Base-by-base conservation (phyloP, 2,888 invertebrate species). In the Hypselothyrea guttata region DNA sequence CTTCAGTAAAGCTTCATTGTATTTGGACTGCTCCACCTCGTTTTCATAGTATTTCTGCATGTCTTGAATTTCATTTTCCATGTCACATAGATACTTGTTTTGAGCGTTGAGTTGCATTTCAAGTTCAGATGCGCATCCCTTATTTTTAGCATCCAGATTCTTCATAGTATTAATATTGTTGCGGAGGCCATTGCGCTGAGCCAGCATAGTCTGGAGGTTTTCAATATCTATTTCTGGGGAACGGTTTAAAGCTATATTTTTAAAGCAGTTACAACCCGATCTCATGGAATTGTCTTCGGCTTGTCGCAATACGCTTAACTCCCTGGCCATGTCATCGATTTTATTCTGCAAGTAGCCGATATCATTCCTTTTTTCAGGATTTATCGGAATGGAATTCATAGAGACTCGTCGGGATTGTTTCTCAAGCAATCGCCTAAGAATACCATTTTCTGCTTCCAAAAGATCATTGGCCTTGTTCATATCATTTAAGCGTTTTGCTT, bases 21-120 rank as follows among this genome's bases (percentile, higher is more conserved):
- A 77, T 12, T 76, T 78, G 0, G 70, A 48, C n/a, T 72, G 69
- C 2, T 74, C 71, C 7, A 78, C 54, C 58, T 82, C 62, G 4
- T 51, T 58, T 38, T 87, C 87, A 42, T 87, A 88, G 53, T 70
- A 84, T 0, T 65, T 66, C 41, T 87, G 87, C 86, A 87, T 87
- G 5, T 75, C 62, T 18, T 65, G 53, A 59, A 88, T 81, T 38
- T 88, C 82, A 7, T 57, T 47, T 35, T 86, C 75, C 72, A 87
- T 73, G 18, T 74, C 71, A 16, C 45, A 18, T 18, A 88, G 81
- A 42, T 76, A 74, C 5, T 52, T 46, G 2, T 70, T 46, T 42
- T 86, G 74, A 1, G 53, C 56, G 0, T 56, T 48, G 0, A 86
- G 45, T 48, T 55, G 70, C n/a, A 47, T 55, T 1, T 51, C 48